Percentiles rank a stretch among this genome's conserved stretches.
These are phyloP conservation scores for Melanargia galathea DNA, from an alignment of 2,888 invertebrate species.

Conservation along the genomic window DNA sequence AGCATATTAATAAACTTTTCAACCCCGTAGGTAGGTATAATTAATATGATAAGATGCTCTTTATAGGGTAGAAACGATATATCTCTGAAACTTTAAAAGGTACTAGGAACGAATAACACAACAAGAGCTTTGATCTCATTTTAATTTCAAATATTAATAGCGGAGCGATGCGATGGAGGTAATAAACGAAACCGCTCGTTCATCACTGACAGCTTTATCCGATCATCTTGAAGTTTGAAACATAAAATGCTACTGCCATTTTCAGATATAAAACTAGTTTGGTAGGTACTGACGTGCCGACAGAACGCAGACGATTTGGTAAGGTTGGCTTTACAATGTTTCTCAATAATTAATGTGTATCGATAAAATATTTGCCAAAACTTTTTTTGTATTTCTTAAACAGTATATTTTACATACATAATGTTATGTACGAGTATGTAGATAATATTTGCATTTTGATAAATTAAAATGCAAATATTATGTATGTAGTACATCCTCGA, in stretches of 20 bases:
- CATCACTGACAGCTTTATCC: slow-evolving; percentile 46
- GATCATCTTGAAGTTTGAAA: slow-evolving; percentile 44
- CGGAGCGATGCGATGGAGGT: slow-evolving; percentile 30
- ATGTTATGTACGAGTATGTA: too few relatives aligned
- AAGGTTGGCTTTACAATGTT: slow-evolving; percentile 39
- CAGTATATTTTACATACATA: too few relatives aligned
- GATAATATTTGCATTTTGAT: too few relatives aligned
- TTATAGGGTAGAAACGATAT: too few relatives aligned
- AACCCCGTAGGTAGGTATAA: too few relatives aligned
- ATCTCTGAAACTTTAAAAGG: too few relatives aligned
- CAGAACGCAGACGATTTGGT: slow-evolving; percentile 38
- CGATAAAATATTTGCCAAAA: too few relatives aligned
- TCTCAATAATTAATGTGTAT: neutral
- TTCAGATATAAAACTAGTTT: slow-evolving; percentile 44
- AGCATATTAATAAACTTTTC: too few relatives aligned
- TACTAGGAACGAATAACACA: slow-evolving; percentile 8
- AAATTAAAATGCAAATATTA: too few relatives aligned
- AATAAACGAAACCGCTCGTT: slow-evolving; percentile 40
- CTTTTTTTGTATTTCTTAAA: too few relatives aligned
- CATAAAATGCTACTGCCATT: slow-evolving; percentile 46
- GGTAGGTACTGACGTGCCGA: slow-evolving; percentile 38
- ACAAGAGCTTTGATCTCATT: slow-evolving; percentile 22
- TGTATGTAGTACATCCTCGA: too few relatives aligned
- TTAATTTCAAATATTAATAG: slow-evolving; percentile 37
- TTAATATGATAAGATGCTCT: too few relatives aligned